A percentile compares a stretch with the other conserved stretches of the same genome.
phyloP scores from a whole-genome alignment of 2,797 vertebrate genomes.

The Phataginus tetradactyla region DNA sequence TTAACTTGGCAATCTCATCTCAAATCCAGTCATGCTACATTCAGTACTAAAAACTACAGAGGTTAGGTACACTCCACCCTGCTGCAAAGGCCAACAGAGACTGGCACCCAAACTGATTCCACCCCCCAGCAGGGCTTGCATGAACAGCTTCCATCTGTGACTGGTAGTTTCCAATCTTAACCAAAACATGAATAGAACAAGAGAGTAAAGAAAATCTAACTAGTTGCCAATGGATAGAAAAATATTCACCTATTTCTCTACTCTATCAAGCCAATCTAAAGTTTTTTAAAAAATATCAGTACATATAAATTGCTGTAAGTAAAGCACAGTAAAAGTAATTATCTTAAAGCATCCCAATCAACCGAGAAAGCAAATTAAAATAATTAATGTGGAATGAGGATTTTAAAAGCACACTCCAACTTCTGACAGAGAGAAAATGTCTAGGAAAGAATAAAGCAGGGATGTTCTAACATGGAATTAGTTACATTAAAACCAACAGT shows the following conservation, averaged over 20 bases:
- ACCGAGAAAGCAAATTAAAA: neutral
- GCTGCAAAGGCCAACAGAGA: neutral
- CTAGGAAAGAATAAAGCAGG: neutral
- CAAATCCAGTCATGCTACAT: neutral
- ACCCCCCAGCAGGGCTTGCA: neutral
- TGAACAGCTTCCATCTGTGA: neutral
- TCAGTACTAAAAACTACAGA: neutral
- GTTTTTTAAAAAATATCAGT: neutral
- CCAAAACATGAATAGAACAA: constrained; percentile 29
- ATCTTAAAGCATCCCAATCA: neutral
- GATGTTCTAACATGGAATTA: neutral
- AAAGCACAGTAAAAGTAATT: neutral
- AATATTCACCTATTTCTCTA: neutral
- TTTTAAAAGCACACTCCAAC: constrained; percentile 31
- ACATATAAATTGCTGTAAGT: neutral
- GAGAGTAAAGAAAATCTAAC: constrained; percentile 36
- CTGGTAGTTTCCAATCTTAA: neutral
- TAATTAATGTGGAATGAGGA: constrained; percentile 2
- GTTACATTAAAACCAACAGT: neutral
- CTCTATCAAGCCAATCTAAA: neutral
- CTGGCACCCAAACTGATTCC: neutral
- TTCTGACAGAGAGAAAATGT: constrained; percentile 12
- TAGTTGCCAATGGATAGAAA: neutral
- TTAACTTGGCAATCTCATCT: neutral
- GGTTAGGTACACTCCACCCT: neutral